phyloP scores from a whole-genome alignment of 2,888 invertebrate genomes.

The Octonoba sinensis region DNA sequence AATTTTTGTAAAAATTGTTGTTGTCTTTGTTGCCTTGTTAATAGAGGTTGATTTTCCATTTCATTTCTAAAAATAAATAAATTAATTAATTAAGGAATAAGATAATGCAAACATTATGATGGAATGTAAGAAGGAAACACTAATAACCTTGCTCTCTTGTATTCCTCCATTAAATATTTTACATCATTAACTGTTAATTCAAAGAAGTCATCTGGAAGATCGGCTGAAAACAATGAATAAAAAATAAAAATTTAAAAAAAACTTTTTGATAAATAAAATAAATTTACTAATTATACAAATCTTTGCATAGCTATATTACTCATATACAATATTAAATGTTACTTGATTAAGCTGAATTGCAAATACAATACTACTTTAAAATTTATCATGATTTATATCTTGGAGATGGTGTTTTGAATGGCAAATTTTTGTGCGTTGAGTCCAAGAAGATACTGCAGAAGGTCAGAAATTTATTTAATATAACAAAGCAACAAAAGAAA shows the following conservation, averaged over 20 bases:
- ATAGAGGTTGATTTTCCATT: constrained; percentile 81
- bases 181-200: constrained; percentile 88
- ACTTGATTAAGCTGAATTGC: neutral
- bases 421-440: no score
- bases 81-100: neutral
- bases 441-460: no score
- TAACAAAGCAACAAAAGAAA: no score
- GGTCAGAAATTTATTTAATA: no score
- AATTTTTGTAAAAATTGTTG: constrained; percentile 73
- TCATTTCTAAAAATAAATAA: constrained; percentile 66
- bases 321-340: neutral
- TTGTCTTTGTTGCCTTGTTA: constrained; percentile 78
- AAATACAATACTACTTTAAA: no score
- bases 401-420: no score
- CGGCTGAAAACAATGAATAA: constrained; percentile 66
- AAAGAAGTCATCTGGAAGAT: constrained; percentile 84
- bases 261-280: no score
- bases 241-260: no score
- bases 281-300: no score
- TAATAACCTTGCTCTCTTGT: constrained; percentile 75
- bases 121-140: no score
- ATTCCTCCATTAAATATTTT: constrained; percentile 80
- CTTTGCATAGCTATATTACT: no score
- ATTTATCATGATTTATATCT: no score
- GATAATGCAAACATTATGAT: neutral